Evolutionary conservation across 2,888 invertebrate genomes (phyloP).

Genomic region (Laothoe populi): DNA sequence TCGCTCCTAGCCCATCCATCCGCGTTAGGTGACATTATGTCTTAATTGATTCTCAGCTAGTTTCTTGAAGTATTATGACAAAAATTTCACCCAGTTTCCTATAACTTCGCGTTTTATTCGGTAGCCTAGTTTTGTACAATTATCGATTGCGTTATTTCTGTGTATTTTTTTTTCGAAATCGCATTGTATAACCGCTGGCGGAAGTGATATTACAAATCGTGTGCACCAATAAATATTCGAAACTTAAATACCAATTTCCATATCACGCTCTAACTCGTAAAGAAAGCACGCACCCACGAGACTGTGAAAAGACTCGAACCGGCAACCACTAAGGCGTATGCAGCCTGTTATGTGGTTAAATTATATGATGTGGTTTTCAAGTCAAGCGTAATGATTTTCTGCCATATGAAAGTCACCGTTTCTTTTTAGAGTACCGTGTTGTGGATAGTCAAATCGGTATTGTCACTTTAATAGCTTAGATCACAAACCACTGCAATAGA

Average conservation of each 20-base stretch:
- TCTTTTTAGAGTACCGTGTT: conserved; percentile 10
- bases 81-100: neutral
- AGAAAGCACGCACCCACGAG: conserved; percentile 17
- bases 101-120: neutral
- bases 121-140: neutral
- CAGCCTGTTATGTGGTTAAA: conserved; percentile 1
- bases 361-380: conserved; percentile 10
- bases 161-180: neutral
- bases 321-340: neutral
- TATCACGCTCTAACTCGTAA: conserved; percentile 22
- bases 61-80: neutral
- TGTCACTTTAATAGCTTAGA: neutral
- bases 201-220: conserved; percentile 15
- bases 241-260: conserved; percentile 19
- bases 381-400: neutral
- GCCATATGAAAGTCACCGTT: conserved; percentile 6
- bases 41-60: neutral
- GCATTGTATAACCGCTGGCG: neutral
- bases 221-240: conserved; percentile 11
- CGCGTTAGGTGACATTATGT: neutral
- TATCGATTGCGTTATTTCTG: neutral
- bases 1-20: neutral
- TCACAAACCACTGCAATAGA: neutral
- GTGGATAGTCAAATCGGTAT: neutral
- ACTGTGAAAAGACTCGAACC: conserved; percentile 3